Evolutionary conservation across 53 echinoderm and acorn worm species (phyloP), one percentile per base, ranked within the genome.

Genomic region (Echinometra lucunter): DNA sequence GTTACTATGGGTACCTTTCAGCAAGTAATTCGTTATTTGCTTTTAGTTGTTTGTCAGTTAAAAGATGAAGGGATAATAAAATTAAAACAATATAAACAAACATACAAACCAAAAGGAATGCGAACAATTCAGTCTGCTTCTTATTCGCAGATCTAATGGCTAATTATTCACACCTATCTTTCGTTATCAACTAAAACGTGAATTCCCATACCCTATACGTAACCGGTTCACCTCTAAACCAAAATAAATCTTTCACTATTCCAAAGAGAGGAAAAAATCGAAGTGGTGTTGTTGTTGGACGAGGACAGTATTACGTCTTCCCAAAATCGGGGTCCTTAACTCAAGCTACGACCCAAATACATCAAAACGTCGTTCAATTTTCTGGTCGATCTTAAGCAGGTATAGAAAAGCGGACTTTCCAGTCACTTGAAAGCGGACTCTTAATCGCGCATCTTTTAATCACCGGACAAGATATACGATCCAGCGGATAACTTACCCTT

Each of bases 281-380:
- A 85, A 47, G 85, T 11, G 12, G 28, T 49, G 28, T 85, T 85
- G 47, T 85, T 85, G 42, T 81, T 81, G 44, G 8, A 23, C 81
- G 81, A 38, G 12, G 85, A 85, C 85, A 2, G 85, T 47, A 53
- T 85, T 28, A n/a, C 45, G n/a, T n/a, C 28, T 23, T 37, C 28
- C n/a, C n/a, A 49, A 47, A 85, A 27, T 30, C 49, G 47, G 10
- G 45, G 49, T 28, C 85, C 85, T n/a, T n/a, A 47, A 47, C 85
- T 85, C 28, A 85, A 85, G 28, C 85, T 85, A 49, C 85, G 85
- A 49, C 85, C 85, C 28, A 85, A 85, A 85, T 85, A 85, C 85
- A 85, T 85, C 49, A 16, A 9, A 85, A 12, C 85, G 19, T 25
- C 85, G 49, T 49, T 45, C 47, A 85, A 85, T 85, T 28, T n/a